Percentiles rank a stretch among this genome's conserved stretches.
phyloP scores from a whole-genome alignment of 2,888 invertebrate genomes.

The Tiliacea aurago region DNA sequence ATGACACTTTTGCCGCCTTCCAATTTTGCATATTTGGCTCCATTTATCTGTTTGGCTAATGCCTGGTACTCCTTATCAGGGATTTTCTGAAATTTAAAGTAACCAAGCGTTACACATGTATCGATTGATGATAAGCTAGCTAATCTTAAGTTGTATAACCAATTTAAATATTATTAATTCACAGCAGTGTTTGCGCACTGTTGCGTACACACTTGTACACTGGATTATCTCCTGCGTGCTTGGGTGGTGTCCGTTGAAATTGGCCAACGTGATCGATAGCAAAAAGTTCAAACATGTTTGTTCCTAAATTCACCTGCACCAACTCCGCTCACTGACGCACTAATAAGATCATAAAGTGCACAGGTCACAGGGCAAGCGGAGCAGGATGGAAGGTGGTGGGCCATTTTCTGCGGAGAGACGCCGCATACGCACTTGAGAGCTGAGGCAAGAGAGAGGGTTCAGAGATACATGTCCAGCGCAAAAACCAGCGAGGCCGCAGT shows the following conservation, averaged over 20 bases:
- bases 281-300: too few relatives aligned
- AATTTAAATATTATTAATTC: constrained; percentile 1
- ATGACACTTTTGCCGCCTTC: constrained; percentile 90
- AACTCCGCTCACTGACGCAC: too few relatives aligned
- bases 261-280: too few relatives aligned
- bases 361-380: too few relatives aligned
- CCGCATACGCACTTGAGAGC: too few relatives aligned
- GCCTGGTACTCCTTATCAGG: constrained; percentile 83
- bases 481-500: too few relatives aligned
- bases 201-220: neutral
- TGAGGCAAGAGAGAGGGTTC: too few relatives aligned
- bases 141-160: neutral
- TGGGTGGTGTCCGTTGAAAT: neutral
- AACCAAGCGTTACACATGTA: neutral
- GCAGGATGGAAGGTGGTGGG: too few relatives aligned
- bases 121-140: neutral
- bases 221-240: neutral
- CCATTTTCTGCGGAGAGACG: too few relatives aligned
- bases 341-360: too few relatives aligned
- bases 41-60: constrained; percentile 91
- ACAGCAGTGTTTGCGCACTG: neutral
- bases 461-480: too few relatives aligned
- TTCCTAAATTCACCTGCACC: too few relatives aligned
- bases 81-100: constrained; percentile 5
- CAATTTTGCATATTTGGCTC: constrained; percentile 91